Evolutionary conservation across 1,140 invertebrate genomes (phyloP), one percentile per base, ranked within the genome.

Genomic region (Cydia fagiglandana): DNA sequence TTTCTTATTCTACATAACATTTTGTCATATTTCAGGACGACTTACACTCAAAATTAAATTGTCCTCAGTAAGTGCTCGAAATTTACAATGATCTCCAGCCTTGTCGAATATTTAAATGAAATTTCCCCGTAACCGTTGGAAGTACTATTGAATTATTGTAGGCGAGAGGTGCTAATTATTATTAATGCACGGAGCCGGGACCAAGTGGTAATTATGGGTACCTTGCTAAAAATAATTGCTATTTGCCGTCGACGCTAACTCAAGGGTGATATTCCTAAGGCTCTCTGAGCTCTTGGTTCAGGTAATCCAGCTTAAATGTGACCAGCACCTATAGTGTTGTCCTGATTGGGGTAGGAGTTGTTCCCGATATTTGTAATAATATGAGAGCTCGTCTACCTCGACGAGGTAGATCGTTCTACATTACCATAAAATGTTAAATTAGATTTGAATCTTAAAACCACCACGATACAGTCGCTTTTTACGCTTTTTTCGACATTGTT

Each of bases 121-220:
- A 76, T 76, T 68, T 45, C 66, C 17, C 38, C 68, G 47, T 30
- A 74, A 64, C 28, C 47, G 75, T 78, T 77, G 74, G 76, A 80
- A 80, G 75, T 73, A 64, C 45, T 78, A 80, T 82, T 82, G 76
- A 82, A 79, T 82, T 82, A 82, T 80, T 80, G 79, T 78, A 78
- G 76, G 76, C 79, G 76, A 77, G 79, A 80, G 73, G 74, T 70
- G 79, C 73, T 80, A 80, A 82, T 82, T 80, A 78, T 77, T 79
- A 78, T 77, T 80, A 82, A 82, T 78, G 79, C 61, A 80, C 30
- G 30, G 41, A 41, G 50, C n/a, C n/a, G 64, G 64, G 64, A 73
- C 64, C 68, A 41, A 76, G 75, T 73, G 75, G 38, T 70, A 73
- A 76, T 73, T 76, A 73, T 61, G 75, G 34, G 20, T 76, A 15